phyloP scores from a whole-genome alignment of 2,888 invertebrate genomes.

The Drosophila helvetica region DNA sequence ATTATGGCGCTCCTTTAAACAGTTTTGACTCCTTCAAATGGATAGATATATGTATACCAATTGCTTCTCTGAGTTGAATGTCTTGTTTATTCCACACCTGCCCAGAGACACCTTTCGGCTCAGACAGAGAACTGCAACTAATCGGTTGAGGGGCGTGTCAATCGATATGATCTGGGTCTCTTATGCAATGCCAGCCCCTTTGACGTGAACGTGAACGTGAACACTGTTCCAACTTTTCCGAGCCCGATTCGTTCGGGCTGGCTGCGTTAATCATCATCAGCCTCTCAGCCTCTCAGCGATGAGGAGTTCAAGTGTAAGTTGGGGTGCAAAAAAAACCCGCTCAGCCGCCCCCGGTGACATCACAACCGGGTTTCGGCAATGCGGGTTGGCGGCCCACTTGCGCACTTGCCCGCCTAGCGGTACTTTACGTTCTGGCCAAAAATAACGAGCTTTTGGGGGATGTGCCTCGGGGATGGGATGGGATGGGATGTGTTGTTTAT shows the following conservation, averaged over 20 bases:
- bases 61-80: not conserved
- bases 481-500: slow-evolving; percentile 15
- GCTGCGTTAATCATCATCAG: slow-evolving; percentile 5
- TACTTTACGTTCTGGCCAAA: slow-evolving; percentile 56
- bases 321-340: slow-evolving; percentile 19
- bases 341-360: slow-evolving; percentile 47
- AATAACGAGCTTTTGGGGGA: slow-evolving; percentile 28
- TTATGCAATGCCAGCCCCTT: slow-evolving; percentile 23
- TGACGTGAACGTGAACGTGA: slow-evolving; percentile 15
- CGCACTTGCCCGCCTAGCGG: slow-evolving; percentile 65
- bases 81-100: slow-evolving; percentile 6
- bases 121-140: not conserved
- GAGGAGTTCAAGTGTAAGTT: not conserved
- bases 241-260: not conserved
- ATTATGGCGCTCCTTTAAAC: not conserved
- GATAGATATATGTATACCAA: not conserved
- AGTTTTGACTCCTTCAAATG: not conserved
- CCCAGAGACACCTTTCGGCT: not conserved
- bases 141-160: slow-evolving; percentile 2
- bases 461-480: no score
- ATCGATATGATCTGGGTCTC: not conserved
- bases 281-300: not conserved
- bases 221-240: not conserved
- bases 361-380: slow-evolving; percentile 41
- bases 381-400: slow-evolving; percentile 64